Evolutionary conservation across 2,113 vertebrate species (phyloP).

Genomic region (Cinclus cinclus): DNA sequence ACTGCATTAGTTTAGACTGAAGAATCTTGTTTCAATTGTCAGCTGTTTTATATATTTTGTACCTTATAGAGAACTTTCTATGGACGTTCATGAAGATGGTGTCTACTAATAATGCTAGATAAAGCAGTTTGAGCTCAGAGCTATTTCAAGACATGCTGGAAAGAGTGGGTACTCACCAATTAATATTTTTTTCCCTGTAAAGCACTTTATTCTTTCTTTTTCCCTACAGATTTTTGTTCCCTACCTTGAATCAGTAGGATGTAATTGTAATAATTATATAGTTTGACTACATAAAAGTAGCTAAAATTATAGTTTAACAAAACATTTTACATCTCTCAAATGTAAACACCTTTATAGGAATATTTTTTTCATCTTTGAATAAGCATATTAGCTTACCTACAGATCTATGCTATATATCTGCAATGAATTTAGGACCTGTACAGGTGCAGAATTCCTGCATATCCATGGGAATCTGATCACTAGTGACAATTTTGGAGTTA

Average conservation of each 20-base stretch:
- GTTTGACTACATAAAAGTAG: not conserved
- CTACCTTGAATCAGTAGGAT: not conserved
- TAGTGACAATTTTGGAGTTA: not conserved
- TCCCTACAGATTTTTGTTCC: not conserved
- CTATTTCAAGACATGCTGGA: not conserved
- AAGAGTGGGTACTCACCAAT: not conserved
- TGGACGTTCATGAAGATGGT: not conserved
- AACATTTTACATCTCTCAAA: not conserved
- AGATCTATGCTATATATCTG: not conserved
- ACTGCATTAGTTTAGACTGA: not conserved
- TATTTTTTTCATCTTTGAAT: conserved; percentile 5
- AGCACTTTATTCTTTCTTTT: not conserved
- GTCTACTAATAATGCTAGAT: not conserved
- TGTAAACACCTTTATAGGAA: not conserved
- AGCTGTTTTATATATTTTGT: not conserved
- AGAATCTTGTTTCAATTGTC: not conserved
- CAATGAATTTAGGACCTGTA: not conserved
- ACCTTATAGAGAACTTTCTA: not conserved
- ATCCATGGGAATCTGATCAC: not conserved
- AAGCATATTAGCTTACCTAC: not conserved
- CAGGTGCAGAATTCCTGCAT: not conserved
- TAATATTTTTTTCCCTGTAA: not conserved
- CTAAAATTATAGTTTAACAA: not conserved
- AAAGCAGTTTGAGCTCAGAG: not conserved
- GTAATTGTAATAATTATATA: not conserved